Evolutionary conservation across 2,113 vertebrate species (phyloP).

Genomic region (Castor canadensis): DNA sequence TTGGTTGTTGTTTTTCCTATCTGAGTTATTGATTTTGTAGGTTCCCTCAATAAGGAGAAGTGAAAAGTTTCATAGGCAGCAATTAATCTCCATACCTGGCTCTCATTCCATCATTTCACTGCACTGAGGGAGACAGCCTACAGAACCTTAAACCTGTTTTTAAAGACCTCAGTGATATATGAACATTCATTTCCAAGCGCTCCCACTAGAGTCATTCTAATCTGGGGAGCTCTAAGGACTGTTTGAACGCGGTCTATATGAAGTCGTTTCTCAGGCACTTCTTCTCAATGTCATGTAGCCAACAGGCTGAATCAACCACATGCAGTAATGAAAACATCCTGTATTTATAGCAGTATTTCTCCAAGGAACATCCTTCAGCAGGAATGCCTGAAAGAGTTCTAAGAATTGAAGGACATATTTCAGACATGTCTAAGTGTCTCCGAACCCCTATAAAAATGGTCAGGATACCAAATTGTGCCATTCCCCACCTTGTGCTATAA

Average conservation of each 20-base stretch:
- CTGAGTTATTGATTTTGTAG: constrained; percentile 58
- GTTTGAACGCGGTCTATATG: constrained; percentile 81
- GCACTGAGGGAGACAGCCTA: constrained; percentile 51
- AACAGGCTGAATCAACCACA: constrained; percentile 80
- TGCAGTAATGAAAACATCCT: constrained; percentile 75
- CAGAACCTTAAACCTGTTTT: constrained; percentile 72
- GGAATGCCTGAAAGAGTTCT: constrained; percentile 66
- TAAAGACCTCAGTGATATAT: constrained; percentile 81
- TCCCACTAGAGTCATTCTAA: constrained; percentile 81
- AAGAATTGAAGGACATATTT: constrained; percentile 79
- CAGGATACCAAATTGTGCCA: constrained; percentile 74
- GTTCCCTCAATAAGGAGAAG: constrained; percentile 56
- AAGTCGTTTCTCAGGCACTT: constrained; percentile 83
- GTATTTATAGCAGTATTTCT: constrained; percentile 81
- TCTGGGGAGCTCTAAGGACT: constrained; percentile 77
- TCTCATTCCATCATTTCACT: background rate
- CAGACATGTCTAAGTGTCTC: constrained; percentile 76
- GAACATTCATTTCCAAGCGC: constrained; percentile 76
- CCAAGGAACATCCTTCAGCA: constrained; percentile 65
- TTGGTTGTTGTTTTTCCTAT: constrained; percentile 31
- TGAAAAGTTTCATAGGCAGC: constrained; percentile 59
- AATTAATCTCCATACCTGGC: background rate
- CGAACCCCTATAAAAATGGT: constrained; percentile 73
- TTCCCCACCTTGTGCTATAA: constrained; percentile 65
- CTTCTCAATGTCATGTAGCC: constrained; percentile 80